Evolutionary conservation across 1,140 invertebrate genomes (phyloP).

Genomic region (Delia radicum): DNA sequence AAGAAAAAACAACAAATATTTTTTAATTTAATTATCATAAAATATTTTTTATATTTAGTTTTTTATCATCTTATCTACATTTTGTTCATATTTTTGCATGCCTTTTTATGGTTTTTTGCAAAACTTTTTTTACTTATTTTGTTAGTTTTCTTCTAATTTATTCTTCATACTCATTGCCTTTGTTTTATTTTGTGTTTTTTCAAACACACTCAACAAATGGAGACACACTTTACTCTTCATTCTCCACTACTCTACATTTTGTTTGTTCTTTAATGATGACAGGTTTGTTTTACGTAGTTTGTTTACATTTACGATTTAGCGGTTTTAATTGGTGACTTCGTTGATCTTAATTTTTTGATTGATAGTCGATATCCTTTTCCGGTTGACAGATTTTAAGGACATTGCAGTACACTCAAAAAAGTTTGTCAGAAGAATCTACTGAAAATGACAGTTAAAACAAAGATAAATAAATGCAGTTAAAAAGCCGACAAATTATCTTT

Average conservation of each 20-base stretch:
- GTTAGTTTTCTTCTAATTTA: neutral
- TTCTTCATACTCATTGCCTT: neutral
- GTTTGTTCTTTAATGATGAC: neutral
- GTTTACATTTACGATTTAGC: too few relatives aligned
- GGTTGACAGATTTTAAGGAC: too few relatives aligned
- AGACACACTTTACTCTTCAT: neutral
- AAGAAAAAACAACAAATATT: neutral
- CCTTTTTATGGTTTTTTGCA: constrained; percentile 1
- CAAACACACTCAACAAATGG: neutral
- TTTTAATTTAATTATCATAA: constrained; percentile 8
- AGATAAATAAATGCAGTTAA: too few relatives aligned
- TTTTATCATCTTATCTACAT: neutral
- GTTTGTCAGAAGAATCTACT: too few relatives aligned
- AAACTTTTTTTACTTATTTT: constrained; percentile 7
- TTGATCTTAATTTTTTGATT: too few relatives aligned
- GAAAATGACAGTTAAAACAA: too few relatives aligned
- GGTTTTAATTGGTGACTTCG: too few relatives aligned
- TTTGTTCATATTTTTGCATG: neutral
- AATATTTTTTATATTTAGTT: neutral
- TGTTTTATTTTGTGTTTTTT: neutral
- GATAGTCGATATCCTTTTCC: too few relatives aligned
- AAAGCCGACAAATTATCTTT: too few relatives aligned
- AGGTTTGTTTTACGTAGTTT: too few relatives aligned
- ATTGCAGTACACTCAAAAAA: too few relatives aligned
- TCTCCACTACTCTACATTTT: neutral